Conservation (phyloP, 2,797 vertebrate species). For the Nannoperca obscura region DNA sequence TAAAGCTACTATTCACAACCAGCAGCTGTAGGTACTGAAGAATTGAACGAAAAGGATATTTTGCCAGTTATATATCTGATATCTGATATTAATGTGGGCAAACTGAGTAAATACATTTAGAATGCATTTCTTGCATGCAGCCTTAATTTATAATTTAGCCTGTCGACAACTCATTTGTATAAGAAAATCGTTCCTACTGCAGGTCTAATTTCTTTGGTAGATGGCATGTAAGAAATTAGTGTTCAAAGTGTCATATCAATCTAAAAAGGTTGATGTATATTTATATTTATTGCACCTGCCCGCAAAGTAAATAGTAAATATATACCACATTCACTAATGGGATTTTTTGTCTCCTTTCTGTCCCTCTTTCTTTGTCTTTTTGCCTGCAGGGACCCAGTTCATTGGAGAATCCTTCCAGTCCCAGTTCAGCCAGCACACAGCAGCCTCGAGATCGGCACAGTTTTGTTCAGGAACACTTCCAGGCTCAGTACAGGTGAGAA, state of each 20-base stretch:
- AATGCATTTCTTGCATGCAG: background rate
- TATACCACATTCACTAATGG: background rate
- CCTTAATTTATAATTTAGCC: background rate
- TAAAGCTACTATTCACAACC: background rate
- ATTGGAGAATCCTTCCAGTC: conserved; percentile 69
- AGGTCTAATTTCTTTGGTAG: background rate
- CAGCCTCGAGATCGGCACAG: conserved; percentile 85
- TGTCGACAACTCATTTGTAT: background rate
- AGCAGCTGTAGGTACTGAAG: background rate
- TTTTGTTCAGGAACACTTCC: conserved; percentile 96
- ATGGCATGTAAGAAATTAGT: background rate
- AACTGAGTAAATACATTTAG: background rate
- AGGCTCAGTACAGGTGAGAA: conserved; percentile 95
- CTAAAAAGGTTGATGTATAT: background rate
- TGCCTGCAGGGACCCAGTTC: conserved; percentile 78
- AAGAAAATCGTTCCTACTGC: background rate
- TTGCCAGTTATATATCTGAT: conserved; percentile 8
- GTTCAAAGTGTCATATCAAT: background rate
- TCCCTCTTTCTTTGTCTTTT: background rate
- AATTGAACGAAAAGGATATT: background rate
- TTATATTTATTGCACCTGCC: background rate
- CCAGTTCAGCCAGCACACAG: conserved; percentile 58
- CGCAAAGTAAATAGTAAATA: background rate
- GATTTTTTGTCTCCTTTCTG: background rate
- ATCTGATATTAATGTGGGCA: background rate